Base-by-base conservation (phyloP, 2,888 invertebrate genomes). In the Holacanthella duospinosa region DNA sequence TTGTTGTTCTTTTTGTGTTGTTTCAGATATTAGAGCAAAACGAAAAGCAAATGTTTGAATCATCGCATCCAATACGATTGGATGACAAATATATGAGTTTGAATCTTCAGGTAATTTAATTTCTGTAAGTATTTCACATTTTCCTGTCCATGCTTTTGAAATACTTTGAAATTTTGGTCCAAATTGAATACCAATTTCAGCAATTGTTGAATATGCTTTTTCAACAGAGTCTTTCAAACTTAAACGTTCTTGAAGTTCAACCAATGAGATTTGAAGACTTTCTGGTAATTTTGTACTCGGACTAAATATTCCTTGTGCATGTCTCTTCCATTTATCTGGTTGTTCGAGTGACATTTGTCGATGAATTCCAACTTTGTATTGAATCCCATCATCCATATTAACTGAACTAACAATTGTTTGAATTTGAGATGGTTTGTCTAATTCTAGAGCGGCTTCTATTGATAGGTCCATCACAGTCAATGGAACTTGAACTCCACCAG, bases 21-120 rank as follows among this genome's bases (percentile, higher is more conserved):
- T n/a, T 9, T 9, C 4, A n/a, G 48, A n/a, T n/a, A 44, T 25
- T 6, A 55, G 26, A 9, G 28, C 55, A n/a, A 27, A 27, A 2
- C 21, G n/a, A 48, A 29, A 59, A 9, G 29, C 29, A 26, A 64
- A 64, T 4, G 67, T 59, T 59, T 67, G 67, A 27, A 67, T 59
- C 67, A 67, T 67, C 2, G 67, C 67, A 27, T 67, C 67, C 36
- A 65, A 29, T 29, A 62, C 53, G n/a, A 63, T 62, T 16, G 67
- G 67, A 56, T 67, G 67, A 21, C 64, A 54, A 21, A 65, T 55
- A 56, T 67, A 67, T 2, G 3, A 3, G 3, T 44, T 44, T 24
- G 29, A 36, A 12, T 48, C 43, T 59, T 59, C 26, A 25, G 59
- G 59, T 12, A 24, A 26, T 44, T 43, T 19, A 16, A 59, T 48